These are phyloP conservation scores for Melanotaenia nigrans DNA, from an alignment of 2,797 vertebrate species.

Conservation along the genomic window DNA sequence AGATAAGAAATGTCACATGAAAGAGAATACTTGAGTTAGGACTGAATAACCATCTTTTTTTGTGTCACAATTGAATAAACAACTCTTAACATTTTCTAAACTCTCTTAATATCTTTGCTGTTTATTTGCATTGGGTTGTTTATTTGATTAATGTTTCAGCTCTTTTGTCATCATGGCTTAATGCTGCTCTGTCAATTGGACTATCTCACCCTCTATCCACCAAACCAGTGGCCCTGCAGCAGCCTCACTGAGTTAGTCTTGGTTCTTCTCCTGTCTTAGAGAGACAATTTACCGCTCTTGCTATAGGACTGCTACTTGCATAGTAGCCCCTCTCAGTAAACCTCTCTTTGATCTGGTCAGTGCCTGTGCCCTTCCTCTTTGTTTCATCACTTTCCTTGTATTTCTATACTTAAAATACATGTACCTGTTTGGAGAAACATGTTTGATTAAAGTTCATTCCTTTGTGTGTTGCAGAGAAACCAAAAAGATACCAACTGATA, in stretches of 20 bases:
- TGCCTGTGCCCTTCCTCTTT: conserved; percentile 48
- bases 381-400: conserved; percentile 38
- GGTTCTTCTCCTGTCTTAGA: conserved; percentile 56
- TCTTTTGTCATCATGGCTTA: conserved; percentile 29
- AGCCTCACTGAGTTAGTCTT: conserved; percentile 30
- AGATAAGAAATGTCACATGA: conserved; percentile 18
- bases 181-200: conserved; percentile 33
- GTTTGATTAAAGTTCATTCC: conserved; percentile 43
- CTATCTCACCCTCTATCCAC: conserved; percentile 22
- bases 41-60: conserved; percentile 17
- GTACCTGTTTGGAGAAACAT: conserved; percentile 29
- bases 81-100: conserved; percentile 22
- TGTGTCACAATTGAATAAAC: conserved; percentile 21
- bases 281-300: conserved; percentile 58
- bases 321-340: conserved; percentile 54
- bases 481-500: conserved; percentile 18
- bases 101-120: conserved; percentile 22
- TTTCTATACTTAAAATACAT: conserved; percentile 40
- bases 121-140: conserved; percentile 51
- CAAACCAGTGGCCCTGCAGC: conserved; percentile 45
- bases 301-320: conserved; percentile 49
- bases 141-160: conserved; percentile 47
- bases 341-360: conserved; percentile 74
- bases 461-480: conserved; percentile 7
- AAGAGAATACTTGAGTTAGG: conserved; percentile 14